phyloP scores from a whole-genome alignment of 2,113 vertebrate species.

The Nothocercus nigrocapillus region DNA sequence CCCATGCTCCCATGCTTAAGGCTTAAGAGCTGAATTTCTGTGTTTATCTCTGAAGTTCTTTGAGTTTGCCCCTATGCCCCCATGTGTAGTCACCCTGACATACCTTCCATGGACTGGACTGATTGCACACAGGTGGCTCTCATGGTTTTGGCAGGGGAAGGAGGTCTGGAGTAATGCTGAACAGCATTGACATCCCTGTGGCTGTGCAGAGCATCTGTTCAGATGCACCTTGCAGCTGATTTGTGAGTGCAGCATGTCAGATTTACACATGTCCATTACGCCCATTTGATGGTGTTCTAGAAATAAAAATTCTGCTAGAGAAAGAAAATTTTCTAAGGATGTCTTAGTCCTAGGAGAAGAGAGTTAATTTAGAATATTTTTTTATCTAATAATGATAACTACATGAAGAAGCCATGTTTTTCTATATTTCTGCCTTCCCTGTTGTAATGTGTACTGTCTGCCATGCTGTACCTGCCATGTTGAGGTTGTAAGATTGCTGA shows the following conservation, averaged over 20 bases:
- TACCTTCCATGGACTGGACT: background rate
- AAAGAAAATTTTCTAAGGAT: background rate
- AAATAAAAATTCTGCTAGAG: background rate
- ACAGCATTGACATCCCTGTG: background rate
- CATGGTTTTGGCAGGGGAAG: background rate
- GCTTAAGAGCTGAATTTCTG: background rate
- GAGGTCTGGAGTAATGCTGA: background rate
- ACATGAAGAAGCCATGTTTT: background rate
- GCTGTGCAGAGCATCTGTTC: background rate
- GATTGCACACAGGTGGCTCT: background rate
- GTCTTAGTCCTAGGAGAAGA: background rate
- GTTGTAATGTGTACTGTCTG: background rate
- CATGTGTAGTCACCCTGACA: background rate
- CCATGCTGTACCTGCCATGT: background rate
- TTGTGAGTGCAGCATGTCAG: background rate
- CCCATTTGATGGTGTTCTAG: background rate
- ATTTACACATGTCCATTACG: background rate
- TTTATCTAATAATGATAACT: background rate
- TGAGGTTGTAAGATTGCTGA: background rate
- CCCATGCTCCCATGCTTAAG: background rate
- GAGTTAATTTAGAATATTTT: background rate
- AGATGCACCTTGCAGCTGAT: background rate
- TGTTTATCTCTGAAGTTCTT: too few species aligned
- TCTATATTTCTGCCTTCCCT: background rate
- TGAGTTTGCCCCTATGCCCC: background rate